Evolutionary conservation across 1,140 invertebrate genomes (phyloP).

Genomic region (Phymastichus coffea): DNA sequence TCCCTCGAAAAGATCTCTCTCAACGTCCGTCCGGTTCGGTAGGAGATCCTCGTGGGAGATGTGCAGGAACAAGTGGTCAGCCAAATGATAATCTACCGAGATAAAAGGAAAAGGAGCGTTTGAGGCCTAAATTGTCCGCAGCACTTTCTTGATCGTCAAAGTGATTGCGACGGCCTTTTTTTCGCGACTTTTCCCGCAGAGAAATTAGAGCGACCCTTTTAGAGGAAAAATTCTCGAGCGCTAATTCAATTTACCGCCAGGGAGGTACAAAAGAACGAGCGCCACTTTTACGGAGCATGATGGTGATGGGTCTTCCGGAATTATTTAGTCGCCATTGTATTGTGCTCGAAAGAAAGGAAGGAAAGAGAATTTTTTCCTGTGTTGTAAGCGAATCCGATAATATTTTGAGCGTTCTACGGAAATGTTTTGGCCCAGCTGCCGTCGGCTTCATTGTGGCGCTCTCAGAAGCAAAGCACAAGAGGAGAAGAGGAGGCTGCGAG

Average conservation of each 20-base stretch:
- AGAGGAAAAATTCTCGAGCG: not conserved
- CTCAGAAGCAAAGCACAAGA: not conserved
- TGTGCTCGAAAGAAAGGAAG: not conserved
- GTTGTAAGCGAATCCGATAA: constrained; percentile 32
- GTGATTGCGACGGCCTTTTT: too few species aligned
- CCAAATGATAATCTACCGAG: too few species aligned
- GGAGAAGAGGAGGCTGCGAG: not conserved
- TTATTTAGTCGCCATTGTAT: constrained; percentile 21
- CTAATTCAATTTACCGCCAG: constrained; percentile 5
- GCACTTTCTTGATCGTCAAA: not conserved
- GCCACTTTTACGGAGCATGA: constrained; percentile 30
- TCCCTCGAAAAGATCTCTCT: too few species aligned
- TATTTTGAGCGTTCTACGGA: constrained; percentile 25
- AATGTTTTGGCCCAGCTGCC: constrained; percentile 3
- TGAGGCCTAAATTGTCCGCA: too few species aligned
- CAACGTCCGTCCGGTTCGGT: too few species aligned
- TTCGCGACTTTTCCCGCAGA: constrained; percentile 3
- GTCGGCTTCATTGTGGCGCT: not conserved
- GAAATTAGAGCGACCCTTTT: not conserved
- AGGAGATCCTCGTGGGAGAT: constrained; percentile 3
- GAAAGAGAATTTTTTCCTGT: not conserved
- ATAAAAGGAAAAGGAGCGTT: too few species aligned
- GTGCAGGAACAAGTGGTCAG: too few species aligned
- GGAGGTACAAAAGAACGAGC: not conserved
- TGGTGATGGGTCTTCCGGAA: constrained; percentile 29